These are phyloP conservation scores for Osmerus mordax DNA, from an alignment of 2,113 vertebrate species.

Conservation along the genomic window DNA sequence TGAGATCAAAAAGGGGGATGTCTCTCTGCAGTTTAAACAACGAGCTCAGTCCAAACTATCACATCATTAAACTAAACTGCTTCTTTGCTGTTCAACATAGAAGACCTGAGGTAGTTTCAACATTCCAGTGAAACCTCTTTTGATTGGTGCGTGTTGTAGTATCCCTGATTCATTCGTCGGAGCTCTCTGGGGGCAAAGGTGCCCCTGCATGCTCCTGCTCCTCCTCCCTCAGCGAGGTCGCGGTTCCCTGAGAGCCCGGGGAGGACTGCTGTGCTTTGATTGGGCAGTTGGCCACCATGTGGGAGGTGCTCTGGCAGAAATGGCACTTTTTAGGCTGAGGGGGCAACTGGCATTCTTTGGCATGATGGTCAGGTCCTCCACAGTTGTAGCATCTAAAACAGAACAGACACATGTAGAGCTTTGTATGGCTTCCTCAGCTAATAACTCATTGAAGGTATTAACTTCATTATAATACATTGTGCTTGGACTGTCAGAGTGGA, in stretches of 20 bases:
- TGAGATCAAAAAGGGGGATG: background rate
- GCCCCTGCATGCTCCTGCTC: slow-evolving; percentile 70
- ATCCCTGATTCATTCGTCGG: slow-evolving; percentile 67
- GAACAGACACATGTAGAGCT: background rate
- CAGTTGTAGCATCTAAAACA: slow-evolving; percentile 87
- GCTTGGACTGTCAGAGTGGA: too few species aligned
- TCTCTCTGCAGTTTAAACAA: slow-evolving; percentile 3
- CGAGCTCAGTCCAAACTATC: background rate
- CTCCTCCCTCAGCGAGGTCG: slow-evolving; percentile 67
- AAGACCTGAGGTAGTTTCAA: slow-evolving; percentile 51
- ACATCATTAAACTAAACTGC: background rate
- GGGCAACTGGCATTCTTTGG: slow-evolving; percentile 90
- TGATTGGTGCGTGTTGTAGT: slow-evolving; percentile 34
- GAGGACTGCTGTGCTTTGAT: slow-evolving; percentile 76
- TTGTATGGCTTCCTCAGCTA: too few species aligned
- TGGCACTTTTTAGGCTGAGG: slow-evolving; percentile 92
- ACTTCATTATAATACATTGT: too few species aligned
- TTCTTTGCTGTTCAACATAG: slow-evolving; percentile 22
- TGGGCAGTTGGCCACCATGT: slow-evolving; percentile 87
- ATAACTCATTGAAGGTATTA: too few species aligned
- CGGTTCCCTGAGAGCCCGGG: slow-evolving; percentile 74
- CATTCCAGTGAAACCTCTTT: slow-evolving; percentile 25
- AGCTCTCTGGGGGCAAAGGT: slow-evolving; percentile 63
- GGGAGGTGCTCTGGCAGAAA: slow-evolving; percentile 86
- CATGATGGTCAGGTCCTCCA: slow-evolving; percentile 85